Evolutionary conservation across 2,888 invertebrate genomes (phyloP), one percentile per base, ranked within the genome.

Genomic region (Bursaphelenchus okinawaensis): DNA sequence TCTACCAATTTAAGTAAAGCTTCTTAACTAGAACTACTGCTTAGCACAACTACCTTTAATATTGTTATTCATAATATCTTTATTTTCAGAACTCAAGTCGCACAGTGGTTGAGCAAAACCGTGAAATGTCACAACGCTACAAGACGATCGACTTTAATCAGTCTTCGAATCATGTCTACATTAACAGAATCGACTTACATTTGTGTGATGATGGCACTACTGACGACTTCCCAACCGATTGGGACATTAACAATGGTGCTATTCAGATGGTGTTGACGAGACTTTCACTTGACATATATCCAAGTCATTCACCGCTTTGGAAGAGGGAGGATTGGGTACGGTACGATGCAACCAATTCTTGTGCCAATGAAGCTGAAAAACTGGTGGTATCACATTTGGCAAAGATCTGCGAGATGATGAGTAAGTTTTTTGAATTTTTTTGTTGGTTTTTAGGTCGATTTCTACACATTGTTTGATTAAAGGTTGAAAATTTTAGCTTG

Each of bases 101-200:
- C 16, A 59, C 60, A 4, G 24, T 59, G 12, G 52, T 51, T 26
- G 60, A 59, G 19, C 20, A 27, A 16, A 27, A 59, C 23, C 60
- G 52, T 8, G 23, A 50, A 4, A 59, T 59, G 60, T 40, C 60
- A 3, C 60, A 31, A 4, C 50, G 60, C 4, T 59, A 59, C 52
- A 52, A 23, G n/a, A 23, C 51, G 19, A 59, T 59, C 52, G 69
- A 72, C 22, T 77, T 72, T 52, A 73, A 63, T 28, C 75, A 76
- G 56, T 92, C 98, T 0, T 96, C 95, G 0, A 94, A 95, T 86
- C 98, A 98, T 84, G 89, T 98, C 83, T 88, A 84, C 71, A 83
- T 84, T 16, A 91, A 92, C 70, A 88, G 92, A 79, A 91, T 98
- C 78, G 94, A 96, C 85, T 86, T 98, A 67, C 96, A 96, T 84